A percentile compares a stretch with the other conserved stretches of the same genome.
Evolutionary conservation across 2,888 invertebrate genomes (phyloP).

Genomic region (Pharmacophagus antenor): DNA sequence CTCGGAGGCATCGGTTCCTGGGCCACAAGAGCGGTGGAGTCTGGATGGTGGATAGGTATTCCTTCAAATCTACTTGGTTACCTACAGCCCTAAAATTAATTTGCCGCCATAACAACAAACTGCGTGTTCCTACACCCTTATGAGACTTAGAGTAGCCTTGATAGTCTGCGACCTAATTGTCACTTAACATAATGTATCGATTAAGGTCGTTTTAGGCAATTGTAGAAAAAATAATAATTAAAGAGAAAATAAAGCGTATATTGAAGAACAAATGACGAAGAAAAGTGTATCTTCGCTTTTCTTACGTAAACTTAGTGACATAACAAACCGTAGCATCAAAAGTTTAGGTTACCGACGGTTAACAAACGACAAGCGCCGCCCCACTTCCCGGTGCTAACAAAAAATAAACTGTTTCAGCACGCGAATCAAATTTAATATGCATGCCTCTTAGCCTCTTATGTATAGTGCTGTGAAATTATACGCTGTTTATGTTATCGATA

Average conservation of each 20-base stretch:
- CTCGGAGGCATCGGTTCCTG: too few species aligned
- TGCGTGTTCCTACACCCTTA: too few species aligned
- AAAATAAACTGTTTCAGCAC: constrained; percentile 53
- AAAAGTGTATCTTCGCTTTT: constrained; percentile 12
- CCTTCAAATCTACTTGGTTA: too few species aligned
- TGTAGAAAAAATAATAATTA: too few species aligned
- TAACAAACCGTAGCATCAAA: constrained; percentile 42
- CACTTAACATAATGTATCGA: too few species aligned
- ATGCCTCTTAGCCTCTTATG: constrained; percentile 44
- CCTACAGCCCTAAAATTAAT: too few species aligned
- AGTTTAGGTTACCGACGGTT: constrained; percentile 43
- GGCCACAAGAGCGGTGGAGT: too few species aligned
- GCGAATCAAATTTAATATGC: constrained; percentile 55
- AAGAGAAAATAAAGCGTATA: not conserved
- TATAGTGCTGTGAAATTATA: constrained; percentile 38
- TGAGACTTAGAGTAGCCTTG: too few species aligned
- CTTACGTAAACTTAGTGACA: constrained; percentile 37
- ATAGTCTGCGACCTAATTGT: too few species aligned
- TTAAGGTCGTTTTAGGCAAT: too few species aligned
- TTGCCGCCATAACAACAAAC: too few species aligned
- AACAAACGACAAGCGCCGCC: constrained; percentile 45
- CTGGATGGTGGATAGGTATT: too few species aligned
- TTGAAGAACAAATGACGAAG: not conserved
- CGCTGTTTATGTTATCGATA: constrained; percentile 10
- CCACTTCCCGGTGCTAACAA: constrained; percentile 42